Evolutionary conservation across 2,888 invertebrate genomes (phyloP).

Genomic region (Cyaniris semiargus): DNA sequence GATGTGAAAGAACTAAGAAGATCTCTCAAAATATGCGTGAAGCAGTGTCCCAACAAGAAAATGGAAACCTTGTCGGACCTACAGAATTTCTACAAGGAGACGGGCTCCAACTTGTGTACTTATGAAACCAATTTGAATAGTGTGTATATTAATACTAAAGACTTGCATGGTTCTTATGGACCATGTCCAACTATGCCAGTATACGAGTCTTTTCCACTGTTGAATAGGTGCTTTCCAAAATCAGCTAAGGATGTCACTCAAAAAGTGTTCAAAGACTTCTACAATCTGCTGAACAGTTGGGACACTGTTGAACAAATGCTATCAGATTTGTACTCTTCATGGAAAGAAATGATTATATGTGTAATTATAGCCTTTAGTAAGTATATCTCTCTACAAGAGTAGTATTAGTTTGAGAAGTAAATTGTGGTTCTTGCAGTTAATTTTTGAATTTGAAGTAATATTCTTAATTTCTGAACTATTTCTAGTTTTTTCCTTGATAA

Average conservation of each 20-base stretch:
- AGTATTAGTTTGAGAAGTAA: neutral
- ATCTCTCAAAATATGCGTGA: constrained; percentile 93
- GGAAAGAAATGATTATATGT: constrained; percentile 91
- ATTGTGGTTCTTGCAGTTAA: neutral
- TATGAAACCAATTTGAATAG: constrained; percentile 83
- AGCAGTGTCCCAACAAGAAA: constrained; percentile 88
- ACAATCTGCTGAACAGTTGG: constrained; percentile 92
- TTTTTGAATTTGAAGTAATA: neutral
- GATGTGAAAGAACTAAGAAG: constrained; percentile 87
- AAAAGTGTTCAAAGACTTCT: constrained; percentile 85
- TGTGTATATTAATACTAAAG: constrained; percentile 66
- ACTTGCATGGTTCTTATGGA: constrained; percentile 78
- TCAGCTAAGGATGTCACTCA: constrained; percentile 83
- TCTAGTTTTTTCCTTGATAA: constrained; percentile 89
- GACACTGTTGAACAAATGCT: constrained; percentile 93
- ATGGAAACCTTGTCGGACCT: constrained; percentile 84
- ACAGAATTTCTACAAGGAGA: constrained; percentile 85
- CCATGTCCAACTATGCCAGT: constrained; percentile 91
- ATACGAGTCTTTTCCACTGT: constrained; percentile 86
- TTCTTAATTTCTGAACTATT: constrained; percentile 43
- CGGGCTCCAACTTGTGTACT: constrained; percentile 88
- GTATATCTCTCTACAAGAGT: constrained; percentile 48
- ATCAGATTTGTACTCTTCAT: constrained; percentile 92
- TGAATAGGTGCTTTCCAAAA: constrained; percentile 93
- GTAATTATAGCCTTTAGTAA: constrained; percentile 91